Evolutionary conservation across 2,113 vertebrate genomes (phyloP).

Genomic region (Elephantulus edwardii): DNA sequence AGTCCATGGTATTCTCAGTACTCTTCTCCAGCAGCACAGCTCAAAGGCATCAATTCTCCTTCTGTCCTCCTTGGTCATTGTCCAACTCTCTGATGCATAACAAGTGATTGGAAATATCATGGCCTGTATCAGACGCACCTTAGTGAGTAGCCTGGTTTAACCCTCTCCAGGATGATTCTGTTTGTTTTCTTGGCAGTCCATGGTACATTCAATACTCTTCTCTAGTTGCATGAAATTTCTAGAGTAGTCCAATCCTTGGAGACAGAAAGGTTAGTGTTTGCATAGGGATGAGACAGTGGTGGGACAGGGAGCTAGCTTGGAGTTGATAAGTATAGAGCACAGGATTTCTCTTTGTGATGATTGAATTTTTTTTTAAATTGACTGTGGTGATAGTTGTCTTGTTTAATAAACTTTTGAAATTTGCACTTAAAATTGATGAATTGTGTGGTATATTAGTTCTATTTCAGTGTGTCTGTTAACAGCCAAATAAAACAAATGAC

Average conservation of each 20-base stretch:
- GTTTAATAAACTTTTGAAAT: not conserved
- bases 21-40: too few relatives aligned
- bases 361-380: not conserved
- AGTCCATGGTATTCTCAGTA: too few relatives aligned
- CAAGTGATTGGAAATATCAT: too few relatives aligned
- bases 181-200: too few relatives aligned
- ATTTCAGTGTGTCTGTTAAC: not conserved
- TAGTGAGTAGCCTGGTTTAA: too few relatives aligned
- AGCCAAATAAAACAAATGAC: not conserved
- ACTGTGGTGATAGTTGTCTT: not conserved
- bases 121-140: too few relatives aligned
- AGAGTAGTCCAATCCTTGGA: not conserved
- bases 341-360: not conserved
- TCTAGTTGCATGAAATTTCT: not conserved
- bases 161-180: too few relatives aligned
- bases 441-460: not conserved
- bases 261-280: not conserved
- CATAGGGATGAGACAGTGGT: not conserved
- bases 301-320: not conserved
- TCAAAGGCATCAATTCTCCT: too few relatives aligned
- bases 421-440: not conserved
- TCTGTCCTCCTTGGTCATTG: too few relatives aligned
- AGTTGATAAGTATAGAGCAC: not conserved
- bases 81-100: too few relatives aligned
- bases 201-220: too few relatives aligned